Evolutionary conservation across 2,797 vertebrate genomes (phyloP), one percentile per base, ranked within the genome.

Genomic region (Clarias pachynema): DNA sequence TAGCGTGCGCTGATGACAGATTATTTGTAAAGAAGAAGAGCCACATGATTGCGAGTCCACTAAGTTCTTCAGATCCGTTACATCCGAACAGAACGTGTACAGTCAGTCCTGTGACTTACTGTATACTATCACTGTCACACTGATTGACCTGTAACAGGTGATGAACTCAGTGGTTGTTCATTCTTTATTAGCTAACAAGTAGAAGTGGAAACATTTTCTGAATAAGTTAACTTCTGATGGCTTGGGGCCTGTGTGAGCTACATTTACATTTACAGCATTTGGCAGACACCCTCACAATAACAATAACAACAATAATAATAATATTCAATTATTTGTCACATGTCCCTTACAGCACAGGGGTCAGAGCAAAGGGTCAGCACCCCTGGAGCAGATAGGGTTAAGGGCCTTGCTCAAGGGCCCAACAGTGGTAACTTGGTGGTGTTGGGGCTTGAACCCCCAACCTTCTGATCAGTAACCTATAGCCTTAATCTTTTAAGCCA

Each of bases 1-100:
- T 93, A 89, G 80, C 62, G 70, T 68, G 14, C 65, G 20, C 66
- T 75, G 86, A 90, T 87, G 88, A 90, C 86, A 86, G 86, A 87
- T 88, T 85, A 88, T 87, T 84, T 40, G 59, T 82, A 70, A 57
- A 80, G 81, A 57, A 79, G 82, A 74, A 82, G 16, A 86, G 15
- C 79, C 86, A 90, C 86, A 86, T 59, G 57, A 73, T 49, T 70
- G 26, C 81, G 69, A 40, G n/a, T 69, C 70, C 60, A 24, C 56
- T 26, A 82, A 81, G n/a, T 63, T 82, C 68, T 66, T 78, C 65
- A 86, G 62, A 86, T 62, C 18, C 44, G 34, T 59, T 40, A 81
- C 81, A 77, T 53, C 77, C 31, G 86, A 85, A 82, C 80, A 78
- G 66, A 56, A 82, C 65, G 56, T 81, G 31, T 44, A 15, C 60